These are phyloP conservation scores for Nothocercus julius DNA, from an alignment of 2,113 vertebrate genomes.

Conservation along the genomic window DNA sequence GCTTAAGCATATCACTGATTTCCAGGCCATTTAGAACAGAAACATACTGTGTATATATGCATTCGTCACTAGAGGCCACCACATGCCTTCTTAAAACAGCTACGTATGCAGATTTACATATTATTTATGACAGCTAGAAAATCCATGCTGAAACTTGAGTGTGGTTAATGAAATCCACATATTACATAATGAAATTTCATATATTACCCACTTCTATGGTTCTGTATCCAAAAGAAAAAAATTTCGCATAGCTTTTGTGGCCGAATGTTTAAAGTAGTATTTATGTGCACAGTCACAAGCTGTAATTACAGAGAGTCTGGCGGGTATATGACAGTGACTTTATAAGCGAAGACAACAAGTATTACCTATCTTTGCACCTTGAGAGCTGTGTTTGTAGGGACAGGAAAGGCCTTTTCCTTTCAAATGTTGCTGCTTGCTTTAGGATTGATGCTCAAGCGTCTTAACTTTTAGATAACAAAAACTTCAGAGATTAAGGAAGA, in stretches of 20 bases:
- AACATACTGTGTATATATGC: background rate
- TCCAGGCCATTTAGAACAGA: too few relatives aligned
- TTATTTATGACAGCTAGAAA: rapidly evolving
- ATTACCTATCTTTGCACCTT: background rate
- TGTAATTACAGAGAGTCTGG: background rate
- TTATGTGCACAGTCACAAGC: background rate
- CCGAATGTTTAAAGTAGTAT: background rate
- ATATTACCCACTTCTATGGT: background rate
- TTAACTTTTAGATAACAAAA: background rate
- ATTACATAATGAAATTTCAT: background rate
- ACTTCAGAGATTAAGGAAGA: background rate
- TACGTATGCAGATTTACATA: rapidly evolving
- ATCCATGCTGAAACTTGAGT: background rate
- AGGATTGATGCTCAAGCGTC: background rate
- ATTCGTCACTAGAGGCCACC: conserved; percentile 60
- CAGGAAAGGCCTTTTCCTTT: background rate
- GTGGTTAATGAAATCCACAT: rapidly evolving
- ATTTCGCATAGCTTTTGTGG: background rate
- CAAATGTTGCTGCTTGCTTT: background rate
- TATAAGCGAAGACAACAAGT: background rate
- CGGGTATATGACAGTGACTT: rapidly evolving
- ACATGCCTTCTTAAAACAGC: background rate
- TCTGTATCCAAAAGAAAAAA: background rate
- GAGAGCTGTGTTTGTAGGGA: background rate
- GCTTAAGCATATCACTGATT: background rate